phyloP scores from a whole-genome alignment of 2,888 invertebrate species.

The Phaedon cochleariae region DNA sequence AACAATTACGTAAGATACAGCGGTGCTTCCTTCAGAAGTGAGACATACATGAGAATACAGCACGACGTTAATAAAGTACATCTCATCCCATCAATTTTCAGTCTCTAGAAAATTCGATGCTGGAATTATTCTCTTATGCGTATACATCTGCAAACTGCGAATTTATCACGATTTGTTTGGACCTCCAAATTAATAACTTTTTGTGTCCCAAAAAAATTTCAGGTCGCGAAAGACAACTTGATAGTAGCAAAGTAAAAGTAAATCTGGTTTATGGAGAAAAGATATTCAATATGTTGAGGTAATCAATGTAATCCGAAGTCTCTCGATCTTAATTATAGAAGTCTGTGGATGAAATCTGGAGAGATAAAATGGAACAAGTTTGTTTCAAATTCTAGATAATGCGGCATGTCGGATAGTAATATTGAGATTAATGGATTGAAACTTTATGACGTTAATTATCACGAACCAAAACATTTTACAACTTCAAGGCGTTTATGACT shows the following conservation, averaged over 20 bases:
- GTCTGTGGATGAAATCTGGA: background rate
- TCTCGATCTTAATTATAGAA: background rate
- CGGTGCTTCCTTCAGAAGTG: too few species aligned
- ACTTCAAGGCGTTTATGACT: background rate
- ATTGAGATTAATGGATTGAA: constrained; percentile 19
- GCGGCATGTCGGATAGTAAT: constrained; percentile 5
- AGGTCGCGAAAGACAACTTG: too few species aligned
- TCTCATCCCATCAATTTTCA: too few species aligned
- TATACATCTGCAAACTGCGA: background rate
- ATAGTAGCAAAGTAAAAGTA: too few species aligned
- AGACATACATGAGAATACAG: too few species aligned
- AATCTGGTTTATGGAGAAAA: too few species aligned
- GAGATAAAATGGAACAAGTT: background rate
- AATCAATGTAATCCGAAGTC: background rate
- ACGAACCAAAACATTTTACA: constrained; percentile 11
- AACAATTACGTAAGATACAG: too few species aligned
- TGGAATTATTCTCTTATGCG: background rate
- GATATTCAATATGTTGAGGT: background rate
- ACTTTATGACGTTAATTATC: constrained; percentile 14
- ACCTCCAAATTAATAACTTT: background rate
- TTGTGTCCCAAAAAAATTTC: too few species aligned
- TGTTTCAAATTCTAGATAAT: background rate
- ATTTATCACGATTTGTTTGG: background rate
- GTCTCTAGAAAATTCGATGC: background rate
- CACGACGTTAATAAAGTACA: too few species aligned